Percentiles rank a stretch among this genome's conserved stretches.
phyloP scores from a whole-genome alignment of 1,140 invertebrate species.

The Musca vetustissima region DNA sequence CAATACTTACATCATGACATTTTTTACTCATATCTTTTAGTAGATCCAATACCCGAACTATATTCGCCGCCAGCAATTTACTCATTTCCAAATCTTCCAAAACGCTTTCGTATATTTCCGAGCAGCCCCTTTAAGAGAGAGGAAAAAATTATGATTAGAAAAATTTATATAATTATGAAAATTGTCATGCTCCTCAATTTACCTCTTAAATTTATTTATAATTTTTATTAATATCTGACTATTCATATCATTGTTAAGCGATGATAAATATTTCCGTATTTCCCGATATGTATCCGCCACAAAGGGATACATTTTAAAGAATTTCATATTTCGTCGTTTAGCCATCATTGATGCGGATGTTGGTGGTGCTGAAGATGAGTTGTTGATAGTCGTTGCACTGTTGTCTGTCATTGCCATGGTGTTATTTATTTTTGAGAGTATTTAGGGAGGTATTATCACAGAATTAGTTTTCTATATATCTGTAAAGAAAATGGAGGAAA shows the following conservation, averaged over 20 bases:
- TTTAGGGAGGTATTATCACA: too few species aligned
- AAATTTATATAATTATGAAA: neutral
- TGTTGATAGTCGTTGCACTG: neutral
- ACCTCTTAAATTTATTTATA: conserved; percentile 16
- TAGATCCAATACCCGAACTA: conserved; percentile 3
- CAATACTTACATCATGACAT: conserved; percentile 3
- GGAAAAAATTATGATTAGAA: neutral
- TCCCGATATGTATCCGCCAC: conserved; percentile 6
- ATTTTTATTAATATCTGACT: conserved; percentile 3
- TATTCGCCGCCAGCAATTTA: neutral
- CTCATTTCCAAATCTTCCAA: neutral
- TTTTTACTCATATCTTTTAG: conserved; percentile 3
- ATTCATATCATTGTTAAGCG: neutral
- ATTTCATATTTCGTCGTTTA: neutral
- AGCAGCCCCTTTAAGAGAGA: conserved; percentile 5
- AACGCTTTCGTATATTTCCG: neutral
- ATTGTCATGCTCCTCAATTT: neutral
- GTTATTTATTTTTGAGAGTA: too few species aligned
- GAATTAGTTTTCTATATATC: too few species aligned
- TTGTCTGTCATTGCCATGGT: too few species aligned
- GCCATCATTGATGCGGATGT: neutral
- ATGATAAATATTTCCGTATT: neutral
- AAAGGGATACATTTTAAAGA: neutral
- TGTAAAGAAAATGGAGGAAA: too few species aligned
- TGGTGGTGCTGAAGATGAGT: neutral